These are phyloP conservation scores for Pseudococcus jackbeardsleyi DNA, from an alignment of 2,888 invertebrate species.

Conservation along the genomic window DNA sequence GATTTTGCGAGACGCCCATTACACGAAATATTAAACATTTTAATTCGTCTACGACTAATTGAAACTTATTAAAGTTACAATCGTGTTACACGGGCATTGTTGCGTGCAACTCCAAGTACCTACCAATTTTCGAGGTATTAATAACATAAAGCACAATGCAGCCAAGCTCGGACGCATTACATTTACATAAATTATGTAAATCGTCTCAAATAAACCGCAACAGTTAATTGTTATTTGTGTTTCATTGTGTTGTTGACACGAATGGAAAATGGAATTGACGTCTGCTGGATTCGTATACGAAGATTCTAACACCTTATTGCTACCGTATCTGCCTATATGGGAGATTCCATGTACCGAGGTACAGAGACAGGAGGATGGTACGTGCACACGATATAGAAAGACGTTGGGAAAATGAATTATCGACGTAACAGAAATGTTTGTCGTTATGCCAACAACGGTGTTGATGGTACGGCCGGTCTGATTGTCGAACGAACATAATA, in stretches of 20 bases:
- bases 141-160: slow-evolving; percentile 38
- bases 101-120: background rate
- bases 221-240: slow-evolving; percentile 44
- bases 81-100: slow-evolving; percentile 17
- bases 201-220: slow-evolving; percentile 21
- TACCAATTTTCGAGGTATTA: slow-evolving; percentile 34
- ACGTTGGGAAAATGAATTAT: slow-evolving; percentile 40
- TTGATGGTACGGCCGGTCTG: slow-evolving; percentile 6
- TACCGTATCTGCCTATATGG: background rate
- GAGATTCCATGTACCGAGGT: background rate
- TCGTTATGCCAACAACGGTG: slow-evolving; percentile 48
- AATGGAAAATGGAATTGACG: background rate
- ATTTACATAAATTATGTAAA: slow-evolving; percentile 55
- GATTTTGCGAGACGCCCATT: background rate
- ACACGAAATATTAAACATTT: slow-evolving; percentile 50
- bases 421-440: slow-evolving; percentile 41
- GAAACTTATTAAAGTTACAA: slow-evolving; percentile 21
- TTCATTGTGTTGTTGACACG: slow-evolving; percentile 29
- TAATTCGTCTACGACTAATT: slow-evolving; percentile 16
- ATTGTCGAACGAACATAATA: slow-evolving; percentile 13
- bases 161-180: slow-evolving; percentile 3
- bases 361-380: background rate
- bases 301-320: background rate
- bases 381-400: background rate
- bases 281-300: background rate